Percentiles rank a stretch among this genome's conserved stretches.
Evolutionary conservation across 2,888 invertebrate genomes (phyloP).

Genomic region (Lottia gigantea): DNA sequence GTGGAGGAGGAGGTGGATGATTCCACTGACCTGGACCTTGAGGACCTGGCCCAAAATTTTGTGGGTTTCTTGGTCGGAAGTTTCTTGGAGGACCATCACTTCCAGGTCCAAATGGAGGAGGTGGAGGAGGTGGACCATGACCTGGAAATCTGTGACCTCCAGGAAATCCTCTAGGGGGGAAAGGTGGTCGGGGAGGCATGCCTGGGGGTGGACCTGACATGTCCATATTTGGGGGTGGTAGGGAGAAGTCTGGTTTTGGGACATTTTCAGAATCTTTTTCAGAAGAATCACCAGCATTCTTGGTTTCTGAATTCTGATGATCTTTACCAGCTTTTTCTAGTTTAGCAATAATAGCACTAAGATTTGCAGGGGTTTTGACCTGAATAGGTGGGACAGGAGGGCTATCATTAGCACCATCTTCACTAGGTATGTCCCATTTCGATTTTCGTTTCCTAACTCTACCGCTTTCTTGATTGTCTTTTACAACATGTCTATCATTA

Average conservation of each 20-base stretch:
- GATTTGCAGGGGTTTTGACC: slow-evolving; percentile 11
- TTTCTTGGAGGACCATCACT: slow-evolving; percentile 20
- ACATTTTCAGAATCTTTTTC: background rate
- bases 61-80: slow-evolving; percentile 31
- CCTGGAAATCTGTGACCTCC: slow-evolving; percentile 14
- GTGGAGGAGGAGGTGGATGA: slow-evolving; percentile 23
- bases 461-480: slow-evolving; percentile 13
- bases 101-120: slow-evolving; percentile 25
- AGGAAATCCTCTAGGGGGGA: slow-evolving; percentile 18
- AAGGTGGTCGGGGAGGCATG: slow-evolving; percentile 26
- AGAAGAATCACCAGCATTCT: slow-evolving; percentile 9
- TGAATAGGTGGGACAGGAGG: slow-evolving; percentile 2
- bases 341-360: slow-evolving; percentile 9
- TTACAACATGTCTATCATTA: slow-evolving; percentile 14
- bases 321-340: slow-evolving; percentile 16
- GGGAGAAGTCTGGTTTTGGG: slow-evolving; percentile 7
- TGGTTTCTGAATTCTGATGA: slow-evolving; percentile 18
- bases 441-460: slow-evolving; percentile 40
- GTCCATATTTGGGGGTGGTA: slow-evolving; percentile 15
- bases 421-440: slow-evolving; percentile 45
- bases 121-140: slow-evolving; percentile 17
- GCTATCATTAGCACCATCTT: slow-evolving; percentile 12
- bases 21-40: slow-evolving; percentile 22
- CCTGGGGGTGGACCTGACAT: slow-evolving; percentile 19
- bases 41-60: slow-evolving; percentile 22